These are phyloP conservation scores for Colius striatus DNA, from an alignment of 2,113 vertebrate species.

Conservation along the genomic window DNA sequence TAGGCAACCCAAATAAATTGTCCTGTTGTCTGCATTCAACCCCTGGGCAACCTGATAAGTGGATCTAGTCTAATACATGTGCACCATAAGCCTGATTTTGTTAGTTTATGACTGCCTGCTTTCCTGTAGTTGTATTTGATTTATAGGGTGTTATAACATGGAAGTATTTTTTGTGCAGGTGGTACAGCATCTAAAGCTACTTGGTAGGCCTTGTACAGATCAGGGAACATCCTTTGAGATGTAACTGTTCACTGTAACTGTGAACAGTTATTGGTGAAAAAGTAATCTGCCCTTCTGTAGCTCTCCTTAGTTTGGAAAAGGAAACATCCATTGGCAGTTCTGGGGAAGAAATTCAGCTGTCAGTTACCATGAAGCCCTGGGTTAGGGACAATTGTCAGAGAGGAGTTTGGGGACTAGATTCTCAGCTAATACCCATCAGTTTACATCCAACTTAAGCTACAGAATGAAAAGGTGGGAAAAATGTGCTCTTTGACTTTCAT, in stretches of 20 bases:
- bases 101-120: constrained; percentile 26
- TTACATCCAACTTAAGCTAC: not conserved
- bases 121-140: constrained; percentile 31
- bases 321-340: not conserved
- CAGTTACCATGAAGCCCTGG: not conserved
- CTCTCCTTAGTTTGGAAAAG: not conserved
- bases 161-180: not conserved
- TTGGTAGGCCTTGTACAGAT: not conserved
- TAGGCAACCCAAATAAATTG: constrained; percentile 17
- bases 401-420: not conserved
- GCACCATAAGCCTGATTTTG: not conserved
- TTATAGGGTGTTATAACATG: not conserved
- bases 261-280: not conserved
- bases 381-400: not conserved
- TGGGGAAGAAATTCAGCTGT: not conserved
- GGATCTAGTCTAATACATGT: constrained; percentile 6
- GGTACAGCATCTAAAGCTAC: not conserved
- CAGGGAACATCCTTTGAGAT: not conserved
- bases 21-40: not conserved
- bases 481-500: not conserved
- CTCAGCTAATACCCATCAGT: not conserved
- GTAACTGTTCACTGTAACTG: not conserved
- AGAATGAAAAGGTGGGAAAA: not conserved
- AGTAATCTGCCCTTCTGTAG: not conserved
- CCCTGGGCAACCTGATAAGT: not conserved